Evolutionary conservation across 2,888 invertebrate genomes (phyloP), one percentile per base, ranked within the genome.

Genomic region (Gastrophysa polygoni): DNA sequence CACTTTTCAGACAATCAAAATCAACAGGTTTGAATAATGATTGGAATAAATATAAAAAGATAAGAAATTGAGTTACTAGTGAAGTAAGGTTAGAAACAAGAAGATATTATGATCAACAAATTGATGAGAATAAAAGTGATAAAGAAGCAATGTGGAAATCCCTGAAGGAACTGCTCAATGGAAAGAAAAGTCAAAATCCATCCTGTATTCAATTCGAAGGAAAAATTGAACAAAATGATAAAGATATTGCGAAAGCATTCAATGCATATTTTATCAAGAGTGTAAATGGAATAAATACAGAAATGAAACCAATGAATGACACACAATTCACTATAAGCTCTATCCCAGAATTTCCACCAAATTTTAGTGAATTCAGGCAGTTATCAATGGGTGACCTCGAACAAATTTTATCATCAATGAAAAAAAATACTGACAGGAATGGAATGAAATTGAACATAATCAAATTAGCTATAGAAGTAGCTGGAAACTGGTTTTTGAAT

Each of bases 311-410:
- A 46, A 46, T 14, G n/a, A 10, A 10, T 44, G n/a, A 44, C 17
- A 44, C 44, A 16, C 44, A 44, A 14, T 44, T n/a, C 44, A 44
- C 44, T 2, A 44, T 44, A 44, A 44, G 17, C 18, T 46, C 18
- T 6, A 46, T 17, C 16, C 46, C 46, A 46, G 46, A 46, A 46
- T 46, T 46, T 46, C 16, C 11, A 21, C 21, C 24, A 49, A 24
- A 49, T 49, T 46, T 46, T 46, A 46, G 46, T 46, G 16, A 46
- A n/a, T 17, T 46, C 46, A 46, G 16, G 10, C 46, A 44, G 11
- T 44, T 44, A 44, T 44, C 44, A 44, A 44, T 46, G 46, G 17
- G n/a, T 4, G 46, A 46, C 46, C 46, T 46, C 11, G 16, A 46
- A 46, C 17, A 17, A 46, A 3, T 46, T 17, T 46, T 46, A 46